phyloP scores from a whole-genome alignment of 1,140 invertebrate species.

The Drosophila neocordata region DNA sequence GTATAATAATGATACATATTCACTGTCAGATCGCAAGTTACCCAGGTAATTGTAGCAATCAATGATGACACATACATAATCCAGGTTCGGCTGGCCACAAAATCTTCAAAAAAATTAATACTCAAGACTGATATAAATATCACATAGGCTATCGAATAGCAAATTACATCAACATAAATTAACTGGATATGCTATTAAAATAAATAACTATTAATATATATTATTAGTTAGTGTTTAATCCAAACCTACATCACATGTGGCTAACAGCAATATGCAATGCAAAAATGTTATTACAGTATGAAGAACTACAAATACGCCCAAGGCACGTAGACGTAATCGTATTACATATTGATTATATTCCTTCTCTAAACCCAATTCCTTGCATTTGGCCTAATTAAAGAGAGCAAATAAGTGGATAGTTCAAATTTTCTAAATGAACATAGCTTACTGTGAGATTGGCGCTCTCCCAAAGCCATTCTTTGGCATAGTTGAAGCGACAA shows the following conservation, averaged over 20 bases:
- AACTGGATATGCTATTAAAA: conserved; percentile 1
- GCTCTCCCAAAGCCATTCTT: conserved; percentile 17
- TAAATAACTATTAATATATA: neutral
- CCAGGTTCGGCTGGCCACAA: conserved; percentile 79
- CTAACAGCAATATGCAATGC: neutral
- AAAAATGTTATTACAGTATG: neutral
- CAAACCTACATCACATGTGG: conserved; percentile 9
- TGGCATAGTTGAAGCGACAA: conserved; percentile 20
- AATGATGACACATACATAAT: conserved; percentile 83
- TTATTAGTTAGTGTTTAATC: neutral
- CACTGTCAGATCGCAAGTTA: conserved; percentile 83
- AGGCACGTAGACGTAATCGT: conserved; percentile 34
- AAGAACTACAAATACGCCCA: conserved; percentile 35
- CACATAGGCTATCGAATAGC: conserved; percentile 75
- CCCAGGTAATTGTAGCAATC: conserved; percentile 62
- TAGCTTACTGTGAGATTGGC: neutral
- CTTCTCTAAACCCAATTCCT: conserved; percentile 35
- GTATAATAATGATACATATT: conserved; percentile 83
- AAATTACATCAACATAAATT: conserved; percentile 66
- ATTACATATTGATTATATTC: conserved; percentile 37
- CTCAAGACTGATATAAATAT: conserved; percentile 82
- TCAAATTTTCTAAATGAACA: neutral
- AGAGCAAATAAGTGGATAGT: too few relatives aligned
- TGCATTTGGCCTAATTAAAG: conserved; percentile 35
- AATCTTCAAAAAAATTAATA: conserved; percentile 82